Evolutionary conservation across 2,113 vertebrate genomes (phyloP), one percentile per base, ranked within the genome.

Genomic region (Planiliza haematocheilus): DNA sequence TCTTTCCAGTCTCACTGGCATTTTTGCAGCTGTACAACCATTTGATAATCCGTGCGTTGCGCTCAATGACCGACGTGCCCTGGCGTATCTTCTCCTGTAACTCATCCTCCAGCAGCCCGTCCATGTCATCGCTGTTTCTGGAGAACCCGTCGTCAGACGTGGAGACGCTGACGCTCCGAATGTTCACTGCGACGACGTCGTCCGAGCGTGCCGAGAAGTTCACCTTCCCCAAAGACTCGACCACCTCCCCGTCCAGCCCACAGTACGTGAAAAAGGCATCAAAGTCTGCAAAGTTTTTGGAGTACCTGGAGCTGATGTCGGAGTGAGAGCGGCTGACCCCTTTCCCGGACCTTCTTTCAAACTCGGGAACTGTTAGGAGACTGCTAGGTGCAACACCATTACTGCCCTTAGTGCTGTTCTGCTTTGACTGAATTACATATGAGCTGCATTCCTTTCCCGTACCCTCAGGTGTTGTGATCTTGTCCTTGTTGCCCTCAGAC

Each of bases 41-140:
- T 57, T 97, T 98, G 90, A 99, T 99, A 64, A 99, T 95, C 55
- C 97, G 93, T n/a, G 97, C 97, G 2, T 99, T 99, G 79, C 97
- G 95, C 85, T 99, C 98, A 0, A 99, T 84, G 1, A 99, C 95
- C 0, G 98, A 99, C 0, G 95, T 95, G 59, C 90, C 92, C 65
- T 94, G 90, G 30, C 82, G 81, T 36, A 88, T 87, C 53, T 94
- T 96, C 70, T 93, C 92, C 0, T 81, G 75, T 17, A 97, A 85
- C 10, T 95, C 94, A 0, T 95, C 95, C 70, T 95, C 94, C 84
- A 93, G 91, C n/a, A 95, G 90, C 10, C 95, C 94, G 0, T 95
- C 93, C 0, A 89, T 94, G 36, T 93, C 93, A 7, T 77, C 85
- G 1, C 97, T 98, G 80, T 86, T 87, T 57, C 87, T 82, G 0